Conservation (phyloP, 2,888 invertebrate species). For the Tetragnatha montana region DNA sequence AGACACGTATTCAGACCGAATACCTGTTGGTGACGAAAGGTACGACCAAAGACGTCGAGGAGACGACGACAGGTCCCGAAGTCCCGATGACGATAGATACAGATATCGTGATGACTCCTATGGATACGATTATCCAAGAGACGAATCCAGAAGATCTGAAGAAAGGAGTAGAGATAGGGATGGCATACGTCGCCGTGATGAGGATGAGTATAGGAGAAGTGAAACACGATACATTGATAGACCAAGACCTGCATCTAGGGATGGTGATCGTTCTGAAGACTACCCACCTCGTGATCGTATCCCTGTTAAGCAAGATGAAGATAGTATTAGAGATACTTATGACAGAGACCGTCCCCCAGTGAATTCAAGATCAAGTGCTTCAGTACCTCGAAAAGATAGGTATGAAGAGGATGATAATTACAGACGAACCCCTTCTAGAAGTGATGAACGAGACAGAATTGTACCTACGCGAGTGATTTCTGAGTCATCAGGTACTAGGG, state of each 20-base stretch:
- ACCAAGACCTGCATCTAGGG: background rate
- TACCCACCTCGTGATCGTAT: background rate
- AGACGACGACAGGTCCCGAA: conserved; percentile 20
- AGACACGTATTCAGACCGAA: background rate
- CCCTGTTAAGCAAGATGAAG: background rate
- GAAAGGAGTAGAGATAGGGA: background rate
- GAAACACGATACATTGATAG: background rate
- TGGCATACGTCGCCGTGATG: background rate
- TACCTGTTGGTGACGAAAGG: background rate
- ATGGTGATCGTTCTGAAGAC: background rate
- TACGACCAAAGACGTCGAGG: background rate
- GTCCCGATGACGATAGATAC: background rate
- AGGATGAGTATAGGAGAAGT: background rate
- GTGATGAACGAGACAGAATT: conserved; percentile 37
- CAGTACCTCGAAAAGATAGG: background rate
- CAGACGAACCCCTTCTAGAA: conserved; percentile 1
- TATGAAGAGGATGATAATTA: conserved; percentile 17
- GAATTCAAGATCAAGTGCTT: too few relatives aligned
- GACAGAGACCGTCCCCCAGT: background rate
- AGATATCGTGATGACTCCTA: background rate
- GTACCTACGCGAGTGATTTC: conserved; percentile 42
- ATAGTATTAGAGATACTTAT: background rate
- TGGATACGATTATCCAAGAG: background rate
- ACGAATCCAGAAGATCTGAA: background rate
- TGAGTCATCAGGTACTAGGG: background rate